Evolutionary conservation across 2,113 vertebrate species (phyloP).

Genomic region (Sander vitreus): DNA sequence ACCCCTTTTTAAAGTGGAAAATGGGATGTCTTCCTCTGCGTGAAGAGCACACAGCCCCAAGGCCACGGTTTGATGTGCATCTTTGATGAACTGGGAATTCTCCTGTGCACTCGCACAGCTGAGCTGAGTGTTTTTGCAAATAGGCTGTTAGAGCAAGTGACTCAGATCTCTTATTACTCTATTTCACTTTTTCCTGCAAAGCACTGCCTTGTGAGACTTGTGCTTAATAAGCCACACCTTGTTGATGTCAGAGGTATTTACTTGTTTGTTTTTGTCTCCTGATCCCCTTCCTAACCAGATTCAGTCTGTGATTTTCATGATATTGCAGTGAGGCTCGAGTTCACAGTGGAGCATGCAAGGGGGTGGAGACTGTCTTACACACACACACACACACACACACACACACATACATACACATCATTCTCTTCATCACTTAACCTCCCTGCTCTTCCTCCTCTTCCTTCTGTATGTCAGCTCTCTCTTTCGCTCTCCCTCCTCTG

Average conservation of each 20-base stretch:
- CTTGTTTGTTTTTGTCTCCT: slow-evolving; percentile 25
- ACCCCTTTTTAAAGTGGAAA: slow-evolving; percentile 69
- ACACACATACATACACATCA: slow-evolving; percentile 39
- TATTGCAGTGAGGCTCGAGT: slow-evolving; percentile 54
- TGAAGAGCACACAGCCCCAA: slow-evolving; percentile 60
- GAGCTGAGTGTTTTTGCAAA: slow-evolving; percentile 72
- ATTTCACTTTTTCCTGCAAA: slow-evolving; percentile 24
- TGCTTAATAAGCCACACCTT: slow-evolving; percentile 25
- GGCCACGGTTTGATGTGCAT: slow-evolving; percentile 75
- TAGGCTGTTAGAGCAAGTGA: slow-evolving; percentile 58
- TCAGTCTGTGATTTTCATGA: slow-evolving; percentile 12
- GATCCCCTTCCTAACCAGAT: neutral
- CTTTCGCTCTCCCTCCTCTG: slow-evolving; percentile 44
- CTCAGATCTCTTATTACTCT: slow-evolving; percentile 59
- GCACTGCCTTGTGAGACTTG: slow-evolving; percentile 14
- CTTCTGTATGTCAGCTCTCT: slow-evolving; percentile 47
- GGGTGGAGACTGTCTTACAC: slow-evolving; percentile 56
- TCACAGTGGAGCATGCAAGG: slow-evolving; percentile 48
- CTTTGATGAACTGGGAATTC: slow-evolving; percentile 79
- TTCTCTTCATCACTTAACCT: slow-evolving; percentile 70
- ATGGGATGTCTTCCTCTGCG: slow-evolving; percentile 51
- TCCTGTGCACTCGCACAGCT: slow-evolving; percentile 61
- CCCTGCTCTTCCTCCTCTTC: slow-evolving; percentile 57
- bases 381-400: slow-evolving; percentile 24
- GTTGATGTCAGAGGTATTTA: neutral